phyloP scores from a whole-genome alignment of 2,113 vertebrate genomes.

The Cranoglanis bouderius region DNA sequence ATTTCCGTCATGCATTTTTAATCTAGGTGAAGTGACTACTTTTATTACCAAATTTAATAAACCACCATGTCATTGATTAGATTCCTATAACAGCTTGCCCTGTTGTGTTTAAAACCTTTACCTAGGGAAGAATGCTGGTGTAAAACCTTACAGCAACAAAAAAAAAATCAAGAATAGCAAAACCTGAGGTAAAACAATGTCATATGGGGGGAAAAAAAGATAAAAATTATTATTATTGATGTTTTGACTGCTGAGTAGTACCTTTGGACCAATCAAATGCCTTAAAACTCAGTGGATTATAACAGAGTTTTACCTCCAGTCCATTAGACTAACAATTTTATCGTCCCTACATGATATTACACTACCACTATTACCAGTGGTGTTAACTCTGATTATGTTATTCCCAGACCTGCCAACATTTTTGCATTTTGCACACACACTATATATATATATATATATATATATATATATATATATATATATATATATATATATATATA shows the following conservation, averaged over 20 bases:
- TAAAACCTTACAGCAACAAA: neutral
- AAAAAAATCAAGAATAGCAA: neutral
- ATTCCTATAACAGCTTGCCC: neutral
- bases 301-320: neutral
- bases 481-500: too few species aligned
- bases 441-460: too few species aligned
- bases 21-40: neutral
- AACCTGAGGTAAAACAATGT: neutral
- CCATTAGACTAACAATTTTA: neutral
- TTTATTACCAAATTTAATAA: neutral
- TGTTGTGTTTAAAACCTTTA: neutral
- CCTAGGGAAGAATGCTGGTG: neutral
- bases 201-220: neutral
- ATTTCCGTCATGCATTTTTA: neutral
- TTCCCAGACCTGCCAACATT: neutral
- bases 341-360: neutral
- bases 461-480: too few species aligned
- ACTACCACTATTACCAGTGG: neutral
- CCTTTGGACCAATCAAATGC: neutral
- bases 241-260: too few species aligned
- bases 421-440: neutral
- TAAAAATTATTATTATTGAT: neutral
- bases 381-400: neutral
- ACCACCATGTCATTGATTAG: neutral
- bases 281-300: neutral